phyloP scores from a whole-genome alignment of 2,888 invertebrate species.

The Druceiella hillmani region DNA sequence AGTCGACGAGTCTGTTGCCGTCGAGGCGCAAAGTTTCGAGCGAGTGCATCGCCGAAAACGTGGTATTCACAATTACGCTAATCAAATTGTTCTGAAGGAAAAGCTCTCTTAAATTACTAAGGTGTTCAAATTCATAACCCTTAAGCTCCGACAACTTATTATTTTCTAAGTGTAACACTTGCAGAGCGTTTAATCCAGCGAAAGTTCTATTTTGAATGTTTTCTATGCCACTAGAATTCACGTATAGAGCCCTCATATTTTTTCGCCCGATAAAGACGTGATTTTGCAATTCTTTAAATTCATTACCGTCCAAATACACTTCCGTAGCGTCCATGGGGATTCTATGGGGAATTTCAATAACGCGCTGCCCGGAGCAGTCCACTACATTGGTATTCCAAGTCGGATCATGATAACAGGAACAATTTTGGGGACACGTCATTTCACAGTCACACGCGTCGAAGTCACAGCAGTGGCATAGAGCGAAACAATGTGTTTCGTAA shows the following conservation, averaged over 20 bases:
- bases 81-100: constrained; percentile 84
- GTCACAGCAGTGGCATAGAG: constrained; percentile 92
- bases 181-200: constrained; percentile 73
- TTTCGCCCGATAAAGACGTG: constrained; percentile 88
- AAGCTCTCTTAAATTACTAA: constrained; percentile 72
- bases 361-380: constrained; percentile 79
- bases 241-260: constrained; percentile 79
- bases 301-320: constrained; percentile 87
- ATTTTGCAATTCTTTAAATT: constrained; percentile 75
- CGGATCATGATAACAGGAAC: constrained; percentile 92
- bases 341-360: constrained; percentile 72
- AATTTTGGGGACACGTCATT: constrained; percentile 92
- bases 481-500: constrained; percentile 91
- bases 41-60: constrained; percentile 70
- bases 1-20: constrained; percentile 75
- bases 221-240: constrained; percentile 80
- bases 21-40: constrained; percentile 76
- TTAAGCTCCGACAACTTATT: constrained; percentile 75
- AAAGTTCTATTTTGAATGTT: constrained; percentile 88
- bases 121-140: constrained; percentile 80
- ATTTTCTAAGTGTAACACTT: constrained; percentile 78
- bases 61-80: constrained; percentile 71
- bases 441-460: constrained; percentile 96
- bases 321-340: constrained; percentile 95
- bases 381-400: constrained; percentile 91